These are phyloP conservation scores for Stegophylla sp. DNA, from an alignment of 2,888 invertebrate species.

Conservation along the genomic window DNA sequence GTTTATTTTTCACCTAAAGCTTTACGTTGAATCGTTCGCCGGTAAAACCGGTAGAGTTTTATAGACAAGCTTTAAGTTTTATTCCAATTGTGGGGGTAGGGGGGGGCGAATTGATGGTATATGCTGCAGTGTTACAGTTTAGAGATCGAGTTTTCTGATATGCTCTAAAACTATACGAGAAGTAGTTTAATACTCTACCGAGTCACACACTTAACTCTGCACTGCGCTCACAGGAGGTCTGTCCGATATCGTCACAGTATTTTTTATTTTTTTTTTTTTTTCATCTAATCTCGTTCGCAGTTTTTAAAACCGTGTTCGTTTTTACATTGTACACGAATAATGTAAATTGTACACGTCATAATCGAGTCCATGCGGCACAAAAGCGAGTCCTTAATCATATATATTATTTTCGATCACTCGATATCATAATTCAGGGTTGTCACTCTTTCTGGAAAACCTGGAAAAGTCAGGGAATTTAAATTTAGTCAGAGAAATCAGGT, in stretches of 20 bases:
- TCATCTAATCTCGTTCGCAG: too few species aligned
- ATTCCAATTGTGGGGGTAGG: constrained; percentile 13
- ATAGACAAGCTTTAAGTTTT: constrained; percentile 50
- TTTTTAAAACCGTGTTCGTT: too few species aligned
- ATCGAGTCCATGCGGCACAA: too few species aligned
- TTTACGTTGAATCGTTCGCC: constrained; percentile 41
- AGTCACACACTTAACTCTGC: constrained; percentile 11
- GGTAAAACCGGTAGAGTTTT: constrained; percentile 52
- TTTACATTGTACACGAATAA: too few species aligned
- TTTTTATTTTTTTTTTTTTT: too few species aligned
- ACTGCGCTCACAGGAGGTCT: background rate
- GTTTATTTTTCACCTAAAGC: constrained; percentile 50
- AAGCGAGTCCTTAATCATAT: too few species aligned
- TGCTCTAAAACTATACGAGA: constrained; percentile 16
- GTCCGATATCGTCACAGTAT: background rate
- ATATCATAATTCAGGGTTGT: too few species aligned
- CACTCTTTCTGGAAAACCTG: too few species aligned
- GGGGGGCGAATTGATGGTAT: constrained; percentile 35
- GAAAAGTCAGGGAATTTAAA: too few species aligned
- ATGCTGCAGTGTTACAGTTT: constrained; percentile 22
- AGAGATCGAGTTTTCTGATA: constrained; percentile 41
- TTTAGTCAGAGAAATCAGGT: too few species aligned
- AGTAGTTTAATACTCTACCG: background rate
- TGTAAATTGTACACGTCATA: too few species aligned
- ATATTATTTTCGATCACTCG: too few species aligned